These are phyloP conservation scores for Drosophila nigromelanica DNA, from an alignment of 1,140 invertebrate species.

Conservation along the genomic window DNA sequence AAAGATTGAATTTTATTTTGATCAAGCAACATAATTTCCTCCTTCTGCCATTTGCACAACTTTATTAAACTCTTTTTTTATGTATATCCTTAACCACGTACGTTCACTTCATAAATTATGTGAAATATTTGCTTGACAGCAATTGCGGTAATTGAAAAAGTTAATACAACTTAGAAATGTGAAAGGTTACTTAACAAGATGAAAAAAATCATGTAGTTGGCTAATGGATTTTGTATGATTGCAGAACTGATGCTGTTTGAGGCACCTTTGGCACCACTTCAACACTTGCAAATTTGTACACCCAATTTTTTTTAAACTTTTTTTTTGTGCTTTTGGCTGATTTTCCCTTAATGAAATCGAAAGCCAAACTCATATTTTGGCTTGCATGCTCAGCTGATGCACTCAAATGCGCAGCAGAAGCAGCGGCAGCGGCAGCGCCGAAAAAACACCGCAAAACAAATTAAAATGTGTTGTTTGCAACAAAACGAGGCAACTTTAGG, in stretches of 20 bases:
- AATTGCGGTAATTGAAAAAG: constrained; percentile 31
- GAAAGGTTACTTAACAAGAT: constrained; percentile 13
- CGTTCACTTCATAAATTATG: constrained; percentile 23
- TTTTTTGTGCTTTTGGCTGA: constrained; percentile 12
- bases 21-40: no score
- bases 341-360: constrained; percentile 63
- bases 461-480: constrained; percentile 78
- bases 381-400: constrained; percentile 73
- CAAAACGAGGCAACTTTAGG: constrained; percentile 46
- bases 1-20: no score
- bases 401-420: constrained; percentile 66
- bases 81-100: neutral
- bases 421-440: constrained; percentile 33
- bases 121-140: constrained; percentile 6
- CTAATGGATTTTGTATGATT: constrained; percentile 13
- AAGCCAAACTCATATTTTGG: constrained; percentile 49
- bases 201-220: constrained; percentile 1
- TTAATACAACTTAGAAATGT: neutral
- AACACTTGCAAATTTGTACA: constrained; percentile 31
- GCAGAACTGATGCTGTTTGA: neutral
- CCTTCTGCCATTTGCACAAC: no score
- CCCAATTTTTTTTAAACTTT: neutral
- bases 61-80: no score
- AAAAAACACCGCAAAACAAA: constrained; percentile 61
- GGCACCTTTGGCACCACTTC: neutral